These are phyloP conservation scores for Toxonevra muliebris DNA, from an alignment of 2,888 invertebrate genomes.

Conservation along the genomic window DNA sequence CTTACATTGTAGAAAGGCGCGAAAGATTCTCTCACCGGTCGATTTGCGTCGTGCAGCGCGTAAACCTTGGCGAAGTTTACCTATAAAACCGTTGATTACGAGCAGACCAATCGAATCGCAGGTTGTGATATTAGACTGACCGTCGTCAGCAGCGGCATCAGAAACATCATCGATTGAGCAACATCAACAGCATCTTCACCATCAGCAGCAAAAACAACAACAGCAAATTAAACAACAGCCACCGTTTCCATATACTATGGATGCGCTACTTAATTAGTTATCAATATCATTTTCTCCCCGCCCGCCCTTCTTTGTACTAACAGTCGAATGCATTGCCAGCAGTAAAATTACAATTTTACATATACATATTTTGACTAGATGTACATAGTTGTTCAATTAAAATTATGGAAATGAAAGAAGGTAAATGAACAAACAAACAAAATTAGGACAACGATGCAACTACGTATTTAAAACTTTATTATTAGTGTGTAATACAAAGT, in stretches of 20 bases:
- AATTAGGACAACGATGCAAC: conserved; percentile 38
- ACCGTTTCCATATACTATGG: conserved; percentile 74
- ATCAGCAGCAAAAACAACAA: conserved; percentile 46
- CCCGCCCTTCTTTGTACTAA: no score
- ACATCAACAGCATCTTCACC: conserved; percentile 35
- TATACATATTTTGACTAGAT: background rate
- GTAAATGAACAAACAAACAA: conserved; percentile 5
- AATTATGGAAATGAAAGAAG: conserved; percentile 26
- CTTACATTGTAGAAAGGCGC: conserved; percentile 73
- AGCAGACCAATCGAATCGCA: conserved; percentile 69
- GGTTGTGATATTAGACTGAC: conserved; percentile 81
- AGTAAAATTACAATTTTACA: no score
- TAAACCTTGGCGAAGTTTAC: conserved; percentile 80
- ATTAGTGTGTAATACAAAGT: conserved; percentile 23
- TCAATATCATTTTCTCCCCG: no score
- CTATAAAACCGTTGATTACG: conserved; percentile 58
- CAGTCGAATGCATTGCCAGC: no score
- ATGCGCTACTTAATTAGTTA: conserved; percentile 71
- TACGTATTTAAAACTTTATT: conserved; percentile 31
- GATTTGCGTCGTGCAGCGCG: conserved; percentile 86
- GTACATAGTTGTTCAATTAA: conserved; percentile 38
- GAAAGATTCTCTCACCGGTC: conserved; percentile 80
- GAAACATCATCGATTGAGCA: conserved; percentile 39
- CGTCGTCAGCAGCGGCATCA: conserved; percentile 58
- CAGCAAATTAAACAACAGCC: conserved; percentile 50